phyloP scores from a whole-genome alignment of 2,888 invertebrate genomes.

The Tiphia femorata region DNA sequence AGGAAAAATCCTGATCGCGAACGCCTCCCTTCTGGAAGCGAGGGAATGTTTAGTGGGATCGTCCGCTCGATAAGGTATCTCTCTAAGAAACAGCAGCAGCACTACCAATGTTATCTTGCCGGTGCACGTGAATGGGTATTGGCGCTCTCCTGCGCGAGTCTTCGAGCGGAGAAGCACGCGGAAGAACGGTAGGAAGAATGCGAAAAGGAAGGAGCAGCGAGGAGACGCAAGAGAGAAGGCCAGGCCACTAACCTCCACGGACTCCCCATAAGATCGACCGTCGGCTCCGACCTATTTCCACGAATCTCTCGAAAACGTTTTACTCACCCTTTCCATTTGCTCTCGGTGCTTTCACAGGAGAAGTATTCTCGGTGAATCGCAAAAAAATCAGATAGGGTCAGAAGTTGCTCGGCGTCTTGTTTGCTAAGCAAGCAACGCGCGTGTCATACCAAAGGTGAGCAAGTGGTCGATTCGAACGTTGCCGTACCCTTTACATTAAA shows the following conservation, averaged over 20 bases:
- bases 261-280: not conserved
- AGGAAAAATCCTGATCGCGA: too few species aligned
- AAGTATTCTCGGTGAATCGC: slow-evolving; percentile 11
- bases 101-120: too few species aligned
- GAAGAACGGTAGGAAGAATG: not conserved
- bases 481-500: too few species aligned
- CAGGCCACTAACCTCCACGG: not conserved
- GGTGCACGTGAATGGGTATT: not conserved
- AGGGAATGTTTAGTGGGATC: too few species aligned
- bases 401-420: slow-evolving; percentile 3
- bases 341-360: slow-evolving; percentile 16
- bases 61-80: too few species aligned
- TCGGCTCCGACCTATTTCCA: slow-evolving; percentile 19
- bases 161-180: not conserved
- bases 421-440: slow-evolving; percentile 5
- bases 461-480: too few species aligned
- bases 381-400: slow-evolving; percentile 21
- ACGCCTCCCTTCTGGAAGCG: too few species aligned
- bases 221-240: not conserved
- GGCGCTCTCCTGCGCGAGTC: not conserved
- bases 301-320: slow-evolving; percentile 15
- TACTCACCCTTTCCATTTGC: slow-evolving; percentile 18
- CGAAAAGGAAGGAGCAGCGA: not conserved
- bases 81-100: too few species aligned
- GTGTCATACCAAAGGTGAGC: not conserved